phyloP scores from a whole-genome alignment of 2,888 invertebrate genomes.

The Pelosia muscerda region DNA sequence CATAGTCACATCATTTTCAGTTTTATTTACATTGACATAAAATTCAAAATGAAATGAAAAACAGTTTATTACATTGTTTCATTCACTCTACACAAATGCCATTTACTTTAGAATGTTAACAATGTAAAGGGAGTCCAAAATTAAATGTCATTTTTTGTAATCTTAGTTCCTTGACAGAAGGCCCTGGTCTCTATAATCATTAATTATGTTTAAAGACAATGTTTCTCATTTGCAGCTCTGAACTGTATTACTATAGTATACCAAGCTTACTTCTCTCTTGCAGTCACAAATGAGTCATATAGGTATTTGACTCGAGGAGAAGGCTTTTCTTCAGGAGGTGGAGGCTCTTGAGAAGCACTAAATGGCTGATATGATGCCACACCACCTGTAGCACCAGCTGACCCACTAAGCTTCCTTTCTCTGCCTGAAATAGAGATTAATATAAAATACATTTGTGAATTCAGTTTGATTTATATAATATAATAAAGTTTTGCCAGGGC shows the following conservation, averaged over 20 bases:
- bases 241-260: not conserved
- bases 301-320: conserved; percentile 88
- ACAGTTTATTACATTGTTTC: too few relatives aligned
- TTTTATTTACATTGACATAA: too few relatives aligned
- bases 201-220: not conserved
- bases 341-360: conserved; percentile 93
- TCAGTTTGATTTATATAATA: not conserved
- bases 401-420: conserved; percentile 92
- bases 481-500: not conserved
- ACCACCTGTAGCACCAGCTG: conserved; percentile 88
- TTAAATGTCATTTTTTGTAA: too few relatives aligned
- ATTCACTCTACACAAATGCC: too few relatives aligned
- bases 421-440: conserved; percentile 77
- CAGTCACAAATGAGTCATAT: conserved; percentile 86
- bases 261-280: conserved; percentile 77
- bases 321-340: conserved; percentile 90
- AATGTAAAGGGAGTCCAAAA: too few relatives aligned
- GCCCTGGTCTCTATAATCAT: not conserved
- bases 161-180: too few relatives aligned
- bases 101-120: too few relatives aligned
- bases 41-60: too few relatives aligned
- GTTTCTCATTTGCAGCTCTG: not conserved
- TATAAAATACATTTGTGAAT: not conserved
- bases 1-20: too few relatives aligned
- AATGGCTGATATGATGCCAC: conserved; percentile 97